phyloP scores from a whole-genome alignment of 2,888 invertebrate genomes.

The Oxyscelio sp. region DNA sequence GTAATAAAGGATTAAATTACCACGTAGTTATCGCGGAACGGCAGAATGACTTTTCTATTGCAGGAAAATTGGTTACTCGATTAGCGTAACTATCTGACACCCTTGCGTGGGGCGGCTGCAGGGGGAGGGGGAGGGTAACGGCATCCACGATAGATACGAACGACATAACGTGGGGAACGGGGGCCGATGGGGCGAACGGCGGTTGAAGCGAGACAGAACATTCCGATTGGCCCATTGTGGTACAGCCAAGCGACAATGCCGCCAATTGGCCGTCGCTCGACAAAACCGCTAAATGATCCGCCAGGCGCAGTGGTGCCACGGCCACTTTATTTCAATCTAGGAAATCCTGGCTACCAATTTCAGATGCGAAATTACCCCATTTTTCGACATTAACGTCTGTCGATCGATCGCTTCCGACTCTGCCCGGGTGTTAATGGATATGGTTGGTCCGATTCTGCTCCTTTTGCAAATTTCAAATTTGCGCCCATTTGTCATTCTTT shows the following conservation, averaged over 20 bases:
- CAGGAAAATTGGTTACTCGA: constrained; percentile 86
- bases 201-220: constrained; percentile 86
- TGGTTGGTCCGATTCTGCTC: constrained; percentile 71
- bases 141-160: constrained; percentile 70
- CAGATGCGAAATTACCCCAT: constrained; percentile 86
- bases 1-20: constrained; percentile 76
- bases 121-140: constrained; percentile 35
- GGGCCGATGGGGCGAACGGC: constrained; percentile 72
- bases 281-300: constrained; percentile 89
- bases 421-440: constrained; percentile 80
- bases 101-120: constrained; percentile 72
- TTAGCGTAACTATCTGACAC: constrained; percentile 85
- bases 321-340: constrained; percentile 89
- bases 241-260: constrained; percentile 88
- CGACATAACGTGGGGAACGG: constrained; percentile 56
- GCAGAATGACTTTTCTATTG: constrained; percentile 83
- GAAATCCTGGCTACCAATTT: constrained; percentile 86
- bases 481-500: constrained; percentile 62
- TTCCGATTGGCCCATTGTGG: constrained; percentile 89
- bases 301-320: constrained; percentile 87
- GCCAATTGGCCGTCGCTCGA: constrained; percentile 89
- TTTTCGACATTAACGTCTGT: constrained; percentile 85
- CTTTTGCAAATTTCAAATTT: constrained; percentile 68
- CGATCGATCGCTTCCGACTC: constrained; percentile 80
- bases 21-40: constrained; percentile 70